phyloP scores from a whole-genome alignment of 1,140 invertebrate species.

The Andrena cerasifolii region DNA sequence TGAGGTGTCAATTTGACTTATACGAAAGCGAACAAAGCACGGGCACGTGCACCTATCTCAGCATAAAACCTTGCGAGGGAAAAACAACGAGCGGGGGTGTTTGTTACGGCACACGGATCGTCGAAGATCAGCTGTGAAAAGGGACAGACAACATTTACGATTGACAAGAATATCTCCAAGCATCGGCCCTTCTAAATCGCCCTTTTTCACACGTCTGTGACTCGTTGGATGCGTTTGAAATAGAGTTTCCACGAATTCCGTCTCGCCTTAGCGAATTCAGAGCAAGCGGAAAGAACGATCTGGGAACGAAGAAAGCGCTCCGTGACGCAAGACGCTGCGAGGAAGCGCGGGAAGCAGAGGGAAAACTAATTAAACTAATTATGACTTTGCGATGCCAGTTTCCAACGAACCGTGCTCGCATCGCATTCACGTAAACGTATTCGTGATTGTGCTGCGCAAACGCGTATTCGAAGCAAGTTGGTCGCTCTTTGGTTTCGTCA shows the following conservation, averaged over 20 bases:
- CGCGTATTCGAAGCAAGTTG: conserved; percentile 59
- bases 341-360: conserved; percentile 20
- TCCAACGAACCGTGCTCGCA: conserved; percentile 44
- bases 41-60: conserved; percentile 32
- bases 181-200: not conserved
- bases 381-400: conserved; percentile 71
- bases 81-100: conserved; percentile 48
- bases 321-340: not conserved
- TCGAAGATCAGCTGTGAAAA: conserved; percentile 25
- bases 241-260: not conserved
- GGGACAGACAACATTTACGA: conserved; percentile 35
- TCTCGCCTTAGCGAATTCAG: not conserved
- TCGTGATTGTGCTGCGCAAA: conserved; percentile 40
- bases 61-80: conserved; percentile 48
- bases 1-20: conserved; percentile 37
- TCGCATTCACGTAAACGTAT: conserved; percentile 50
- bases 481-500: conserved; percentile 57
- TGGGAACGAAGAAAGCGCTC: not conserved
- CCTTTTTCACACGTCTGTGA: not conserved
- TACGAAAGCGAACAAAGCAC: conserved; percentile 28
- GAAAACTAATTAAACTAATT: conserved; percentile 69
- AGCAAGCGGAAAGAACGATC: not conserved
- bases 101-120: conserved; percentile 29
- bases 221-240: too few species aligned
- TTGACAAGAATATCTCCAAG: conserved; percentile 30